Conservation (phyloP, 2,797 vertebrate species). For the Cynopterus sphinx region DNA sequence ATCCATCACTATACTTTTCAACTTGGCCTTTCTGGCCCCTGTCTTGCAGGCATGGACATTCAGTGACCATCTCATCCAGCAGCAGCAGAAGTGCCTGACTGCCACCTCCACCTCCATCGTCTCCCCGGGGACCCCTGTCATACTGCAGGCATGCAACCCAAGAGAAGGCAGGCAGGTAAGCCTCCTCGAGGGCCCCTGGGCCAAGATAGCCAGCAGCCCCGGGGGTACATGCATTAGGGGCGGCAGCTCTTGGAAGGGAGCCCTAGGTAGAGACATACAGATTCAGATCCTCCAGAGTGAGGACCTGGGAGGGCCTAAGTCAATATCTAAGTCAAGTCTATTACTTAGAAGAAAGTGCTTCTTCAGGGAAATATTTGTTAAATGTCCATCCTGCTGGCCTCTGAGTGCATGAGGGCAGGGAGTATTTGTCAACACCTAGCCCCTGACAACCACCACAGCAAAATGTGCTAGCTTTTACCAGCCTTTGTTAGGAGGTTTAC, state of each 20-base stretch:
- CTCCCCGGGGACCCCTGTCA: slow-evolving; percentile 91
- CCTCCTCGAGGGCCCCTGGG: background rate
- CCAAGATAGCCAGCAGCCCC: background rate
- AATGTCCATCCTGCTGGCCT: background rate
- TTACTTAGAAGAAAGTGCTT: background rate
- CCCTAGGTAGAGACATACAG: background rate
- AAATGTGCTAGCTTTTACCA: background rate
- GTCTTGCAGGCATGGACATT: slow-evolving; percentile 93
- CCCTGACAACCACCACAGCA: background rate
- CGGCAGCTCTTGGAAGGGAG: background rate
- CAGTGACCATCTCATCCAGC: slow-evolving; percentile 94
- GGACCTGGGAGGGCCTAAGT: background rate
- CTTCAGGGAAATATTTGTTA: background rate
- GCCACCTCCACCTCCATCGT: slow-evolving; percentile 92
- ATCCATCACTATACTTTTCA: background rate
- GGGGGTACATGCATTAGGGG: background rate
- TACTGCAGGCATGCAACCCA: slow-evolving; percentile 92
- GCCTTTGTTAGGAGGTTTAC: background rate
- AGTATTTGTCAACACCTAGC: background rate
- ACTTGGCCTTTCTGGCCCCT: slow-evolving; percentile 36
- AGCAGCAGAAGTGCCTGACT: slow-evolving; percentile 95
- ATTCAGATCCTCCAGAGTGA: background rate
- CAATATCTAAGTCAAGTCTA: background rate
- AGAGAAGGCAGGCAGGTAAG: slow-evolving; percentile 97
- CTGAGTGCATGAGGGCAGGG: background rate